Conservation (phyloP, 2,797 vertebrate genomes). For the Phylloscopus collybita region DNA sequence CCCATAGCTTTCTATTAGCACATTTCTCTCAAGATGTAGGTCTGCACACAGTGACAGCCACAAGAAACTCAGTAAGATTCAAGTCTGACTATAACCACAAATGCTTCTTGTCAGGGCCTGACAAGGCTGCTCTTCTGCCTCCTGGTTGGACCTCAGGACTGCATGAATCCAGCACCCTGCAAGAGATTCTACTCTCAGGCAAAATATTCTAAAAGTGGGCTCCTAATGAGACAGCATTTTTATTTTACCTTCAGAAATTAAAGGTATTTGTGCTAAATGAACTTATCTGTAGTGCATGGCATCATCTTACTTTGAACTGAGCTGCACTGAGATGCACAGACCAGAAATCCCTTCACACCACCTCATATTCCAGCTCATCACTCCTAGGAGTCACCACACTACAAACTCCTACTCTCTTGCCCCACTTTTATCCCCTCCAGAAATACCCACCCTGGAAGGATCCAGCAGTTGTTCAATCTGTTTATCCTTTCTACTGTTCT, state of each 20-base stretch:
- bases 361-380: neutral
- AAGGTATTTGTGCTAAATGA: neutral
- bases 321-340: neutral
- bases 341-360: neutral
- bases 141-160: neutral
- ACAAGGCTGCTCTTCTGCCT: neutral
- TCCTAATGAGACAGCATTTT: neutral
- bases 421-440: neutral
- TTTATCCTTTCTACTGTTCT: constrained; percentile 87
- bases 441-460: constrained; percentile 77
- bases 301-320: neutral
- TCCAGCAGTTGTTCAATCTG: constrained; percentile 92
- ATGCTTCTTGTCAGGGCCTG: neutral
- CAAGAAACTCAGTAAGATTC: neutral
- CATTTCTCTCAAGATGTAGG: neutral
- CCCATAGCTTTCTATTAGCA: neutral
- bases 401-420: neutral
- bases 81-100: neutral
- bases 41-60: neutral
- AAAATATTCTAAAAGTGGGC: neutral
- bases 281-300: neutral
- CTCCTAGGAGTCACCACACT: neutral
- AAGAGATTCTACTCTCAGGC: neutral
- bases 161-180: neutral
- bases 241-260: neutral